Conservation (phyloP, 2,797 vertebrate genomes). For the Crocidura indochinensis region DNA sequence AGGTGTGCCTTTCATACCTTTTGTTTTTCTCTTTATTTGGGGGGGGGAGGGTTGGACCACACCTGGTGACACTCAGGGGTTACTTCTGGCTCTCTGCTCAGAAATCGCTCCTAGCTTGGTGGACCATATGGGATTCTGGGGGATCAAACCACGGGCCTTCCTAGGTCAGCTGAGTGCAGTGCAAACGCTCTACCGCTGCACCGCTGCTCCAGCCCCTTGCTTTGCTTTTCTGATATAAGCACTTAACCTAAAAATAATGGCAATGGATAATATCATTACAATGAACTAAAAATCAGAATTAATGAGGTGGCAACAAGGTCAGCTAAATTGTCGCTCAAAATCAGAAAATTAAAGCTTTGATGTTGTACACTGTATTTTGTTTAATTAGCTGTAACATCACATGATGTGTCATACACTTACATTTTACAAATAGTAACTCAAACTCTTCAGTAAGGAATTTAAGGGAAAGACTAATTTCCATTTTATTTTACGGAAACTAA, state of each 20-base stretch:
- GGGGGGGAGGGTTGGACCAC: too few relatives aligned
- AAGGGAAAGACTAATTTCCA: slow-evolving; percentile 20
- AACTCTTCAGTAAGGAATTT: not conserved
- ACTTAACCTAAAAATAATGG: slow-evolving; percentile 1
- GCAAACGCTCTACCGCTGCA: too few relatives aligned
- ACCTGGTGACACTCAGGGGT: too few relatives aligned
- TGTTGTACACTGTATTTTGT: slow-evolving; percentile 4
- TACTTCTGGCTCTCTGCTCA: too few relatives aligned
- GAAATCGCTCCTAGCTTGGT: too few relatives aligned
- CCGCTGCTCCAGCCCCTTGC: too few relatives aligned
- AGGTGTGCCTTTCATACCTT: not conserved
- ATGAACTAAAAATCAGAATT: slow-evolving; percentile 41
- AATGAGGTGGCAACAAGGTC: not conserved
- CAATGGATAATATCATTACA: not conserved
- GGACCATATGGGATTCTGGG: too few relatives aligned
- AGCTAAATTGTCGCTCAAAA: slow-evolving; percentile 32
- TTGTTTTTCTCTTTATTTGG: too few relatives aligned
- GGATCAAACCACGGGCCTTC: too few relatives aligned
- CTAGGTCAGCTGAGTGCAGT: too few relatives aligned
- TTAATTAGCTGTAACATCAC: not conserved
- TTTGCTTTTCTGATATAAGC: slow-evolving; percentile 24
- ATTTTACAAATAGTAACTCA: slow-evolving; percentile 50
- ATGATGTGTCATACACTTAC: slow-evolving; percentile 8
- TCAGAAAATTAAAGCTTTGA: not conserved
- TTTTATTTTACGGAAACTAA: not conserved